These are phyloP conservation scores for Cyanoliseus patagonus DNA, from an alignment of 2,113 vertebrate genomes.

Conservation along the genomic window DNA sequence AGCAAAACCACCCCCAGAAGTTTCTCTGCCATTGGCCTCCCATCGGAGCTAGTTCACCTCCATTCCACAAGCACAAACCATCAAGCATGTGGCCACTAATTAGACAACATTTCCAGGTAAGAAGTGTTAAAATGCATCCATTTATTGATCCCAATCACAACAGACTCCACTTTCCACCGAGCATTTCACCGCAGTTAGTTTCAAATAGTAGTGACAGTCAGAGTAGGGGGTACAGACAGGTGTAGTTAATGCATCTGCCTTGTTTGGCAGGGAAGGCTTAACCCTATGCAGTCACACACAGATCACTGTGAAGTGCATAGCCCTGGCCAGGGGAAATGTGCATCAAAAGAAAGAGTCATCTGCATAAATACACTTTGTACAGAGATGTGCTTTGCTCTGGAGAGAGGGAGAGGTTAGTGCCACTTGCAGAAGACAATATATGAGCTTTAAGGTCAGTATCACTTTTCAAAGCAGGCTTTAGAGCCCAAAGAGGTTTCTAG, in stretches of 20 bases:
- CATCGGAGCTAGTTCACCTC: neutral
- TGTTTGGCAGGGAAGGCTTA: neutral
- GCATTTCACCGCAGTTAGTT: neutral
- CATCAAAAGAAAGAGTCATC: accelerated
- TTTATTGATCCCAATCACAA: slow-evolving; percentile 23
- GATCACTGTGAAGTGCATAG: neutral
- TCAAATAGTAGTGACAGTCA: neutral
- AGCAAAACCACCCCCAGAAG: neutral
- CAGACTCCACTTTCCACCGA: neutral
- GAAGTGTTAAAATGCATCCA: neutral
- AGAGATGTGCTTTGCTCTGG: neutral
- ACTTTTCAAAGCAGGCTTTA: neutral
- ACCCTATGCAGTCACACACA: neutral
- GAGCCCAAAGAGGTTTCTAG: neutral
- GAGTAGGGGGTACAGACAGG: neutral
- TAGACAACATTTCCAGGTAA: neutral
- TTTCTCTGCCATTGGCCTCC: neutral
- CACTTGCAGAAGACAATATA: neutral
- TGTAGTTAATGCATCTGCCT: neutral
- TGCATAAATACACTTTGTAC: neutral
- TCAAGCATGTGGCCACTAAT: neutral
- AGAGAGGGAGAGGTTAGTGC: too few relatives aligned
- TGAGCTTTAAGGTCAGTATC: neutral
- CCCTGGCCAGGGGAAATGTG: neutral
- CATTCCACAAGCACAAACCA: neutral